Conservation (phyloP, 2,113 vertebrate species). For the Neotoma lepida region DNA sequence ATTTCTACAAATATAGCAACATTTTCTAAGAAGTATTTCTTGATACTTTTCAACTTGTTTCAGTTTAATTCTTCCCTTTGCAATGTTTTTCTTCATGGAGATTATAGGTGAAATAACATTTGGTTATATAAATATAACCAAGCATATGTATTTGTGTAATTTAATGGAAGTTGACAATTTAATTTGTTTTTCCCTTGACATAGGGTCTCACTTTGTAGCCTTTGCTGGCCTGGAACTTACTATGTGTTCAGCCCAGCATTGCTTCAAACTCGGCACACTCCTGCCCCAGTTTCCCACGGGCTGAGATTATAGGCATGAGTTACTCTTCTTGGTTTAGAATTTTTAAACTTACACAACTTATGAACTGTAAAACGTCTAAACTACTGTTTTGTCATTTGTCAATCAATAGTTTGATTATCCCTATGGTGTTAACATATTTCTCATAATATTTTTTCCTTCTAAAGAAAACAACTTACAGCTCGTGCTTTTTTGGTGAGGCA, state of each 20-base stretch:
- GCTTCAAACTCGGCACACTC: neutral
- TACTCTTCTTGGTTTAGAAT: neutral
- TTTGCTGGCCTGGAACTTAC: neutral
- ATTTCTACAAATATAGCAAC: slow-evolving; percentile 13
- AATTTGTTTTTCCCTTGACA: neutral
- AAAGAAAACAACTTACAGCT: neutral
- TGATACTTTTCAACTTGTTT: slow-evolving; percentile 33
- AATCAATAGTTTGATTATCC: neutral
- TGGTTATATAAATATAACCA: slow-evolving; percentile 8
- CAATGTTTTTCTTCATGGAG: neutral
- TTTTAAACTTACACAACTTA: neutral
- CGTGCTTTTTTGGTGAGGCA: neutral
- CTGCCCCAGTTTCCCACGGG: neutral
- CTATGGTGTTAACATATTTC: neutral
- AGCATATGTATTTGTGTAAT: neutral
- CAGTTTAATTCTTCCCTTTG: neutral
- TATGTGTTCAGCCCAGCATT: neutral
- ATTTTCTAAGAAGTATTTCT: slow-evolving; percentile 3
- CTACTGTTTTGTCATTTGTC: slow-evolving; percentile 13
- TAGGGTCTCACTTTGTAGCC: neutral
- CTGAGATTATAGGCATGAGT: neutral
- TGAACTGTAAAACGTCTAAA: neutral
- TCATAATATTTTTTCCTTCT: slow-evolving; percentile 22
- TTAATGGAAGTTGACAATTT: slow-evolving; percentile 26
- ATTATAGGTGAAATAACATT: neutral